These are phyloP conservation scores for Diplodus puntazzo DNA, from an alignment of 2,797 vertebrate genomes.

Conservation along the genomic window DNA sequence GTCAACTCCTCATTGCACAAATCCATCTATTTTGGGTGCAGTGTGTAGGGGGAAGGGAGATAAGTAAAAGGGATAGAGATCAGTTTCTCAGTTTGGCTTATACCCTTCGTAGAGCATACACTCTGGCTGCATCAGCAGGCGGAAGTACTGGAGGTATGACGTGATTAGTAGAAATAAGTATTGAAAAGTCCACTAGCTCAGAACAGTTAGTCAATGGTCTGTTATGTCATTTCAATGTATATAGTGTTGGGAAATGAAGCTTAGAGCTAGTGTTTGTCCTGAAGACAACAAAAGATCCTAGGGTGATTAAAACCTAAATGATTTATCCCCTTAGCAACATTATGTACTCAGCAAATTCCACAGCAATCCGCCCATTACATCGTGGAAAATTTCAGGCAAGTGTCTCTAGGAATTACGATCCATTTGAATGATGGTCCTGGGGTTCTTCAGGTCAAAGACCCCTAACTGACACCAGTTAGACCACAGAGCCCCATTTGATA, in stretches of 20 bases:
- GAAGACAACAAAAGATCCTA: background rate
- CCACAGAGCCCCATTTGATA: too few species aligned
- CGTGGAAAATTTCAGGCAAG: background rate
- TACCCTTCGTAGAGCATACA: constrained; percentile 23
- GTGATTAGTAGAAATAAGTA: background rate
- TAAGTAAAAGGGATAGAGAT: constrained; percentile 57
- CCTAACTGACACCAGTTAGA: too few species aligned
- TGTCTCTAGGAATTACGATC: constrained; percentile 22
- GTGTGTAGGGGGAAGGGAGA: constrained; percentile 53
- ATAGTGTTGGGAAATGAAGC: constrained; percentile 11
- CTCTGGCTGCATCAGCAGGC: constrained; percentile 44
- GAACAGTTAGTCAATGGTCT: background rate
- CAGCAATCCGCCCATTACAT: constrained; percentile 20
- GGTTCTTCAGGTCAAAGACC: too few species aligned
- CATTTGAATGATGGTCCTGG: background rate
- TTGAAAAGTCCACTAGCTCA: background rate
- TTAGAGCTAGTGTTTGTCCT: constrained; percentile 1
- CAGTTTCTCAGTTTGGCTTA: constrained; percentile 49
- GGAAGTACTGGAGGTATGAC: background rate
- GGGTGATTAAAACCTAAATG: constrained; percentile 23
- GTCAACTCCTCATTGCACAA: constrained; percentile 80
- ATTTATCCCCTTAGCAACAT: constrained; percentile 19
- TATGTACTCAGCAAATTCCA: constrained; percentile 3
- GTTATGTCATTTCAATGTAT: background rate
- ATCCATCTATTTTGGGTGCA: constrained; percentile 83